Base-by-base conservation (phyloP, 2,797 vertebrate genomes). In the Schizopygopsis malacanthus region DNA sequence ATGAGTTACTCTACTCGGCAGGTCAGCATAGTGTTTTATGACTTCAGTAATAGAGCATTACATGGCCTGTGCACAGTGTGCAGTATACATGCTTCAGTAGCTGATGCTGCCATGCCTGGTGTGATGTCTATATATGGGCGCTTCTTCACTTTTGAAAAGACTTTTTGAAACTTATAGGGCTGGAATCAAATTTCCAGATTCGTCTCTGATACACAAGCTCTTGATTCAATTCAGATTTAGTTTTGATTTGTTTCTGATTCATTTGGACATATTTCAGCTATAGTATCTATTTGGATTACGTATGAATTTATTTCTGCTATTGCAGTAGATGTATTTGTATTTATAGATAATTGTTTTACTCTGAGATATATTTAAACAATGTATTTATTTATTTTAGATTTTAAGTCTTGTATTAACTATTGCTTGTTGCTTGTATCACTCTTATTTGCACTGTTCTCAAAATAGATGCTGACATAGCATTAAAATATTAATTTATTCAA, bases 1-100 rank as follows among this genome's bases (percentile, higher is more conserved):
- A 76, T 80, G 33, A 86, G 80, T 86, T 82, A 47, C 43, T 81
- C 63, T 54, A 81, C 52, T 39, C 70, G 25, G 56, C 71, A 75
- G 70, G 81, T 61, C 41, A 61, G 25, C 54, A 61, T 70, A 41
- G 20, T 69, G 79, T 70, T 81, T 81, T 25, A 52, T 54, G 47
- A 81, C 79, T 70, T 77, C 6, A 63, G 37, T 43, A 25, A 71
- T 15, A 43, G 45, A 18, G 50, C 50, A 71, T 71, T n/a, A 43
- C 33, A 9, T 70, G 6, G 41, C 43, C 4, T n/a, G 78, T 80
- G 41, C 41, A 43, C 41, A 43, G 41, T 43, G 41, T 43, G 43
- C 9, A 33, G 45, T 52, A 8, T 37, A 70, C 8, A 41, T 71
- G 50, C 28, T 76, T 37, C 25, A 5, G 7, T 11, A 41, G 67